Evolutionary conservation across 2,113 vertebrate genomes (phyloP), one percentile per base, ranked within the genome.

Genomic region (Glareola pratincola): DNA sequence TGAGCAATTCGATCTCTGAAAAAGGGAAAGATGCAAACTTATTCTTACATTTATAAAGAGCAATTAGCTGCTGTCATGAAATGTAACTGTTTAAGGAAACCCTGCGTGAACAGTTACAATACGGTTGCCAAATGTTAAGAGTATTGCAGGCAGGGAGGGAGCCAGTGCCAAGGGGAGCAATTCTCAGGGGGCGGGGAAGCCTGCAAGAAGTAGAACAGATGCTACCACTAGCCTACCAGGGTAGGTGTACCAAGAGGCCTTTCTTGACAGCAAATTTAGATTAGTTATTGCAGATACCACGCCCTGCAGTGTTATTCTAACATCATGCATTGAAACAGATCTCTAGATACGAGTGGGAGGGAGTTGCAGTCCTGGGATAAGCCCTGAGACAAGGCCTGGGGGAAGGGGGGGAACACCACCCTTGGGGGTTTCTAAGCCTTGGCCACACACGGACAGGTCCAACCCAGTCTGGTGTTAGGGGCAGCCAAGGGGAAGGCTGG

Each of bases 1-100:
- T 98, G 68, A 99, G 96, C 94, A 98, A 96, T 89, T 98, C 98
- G 15, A 98, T 37, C 73, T 99, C 99, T 99, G 97, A n/a, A 87
- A 94, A 56, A 78, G 5, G 36, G 14, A 59, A 75, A 56, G 34
- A 64, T 14, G 12, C 4, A 39, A 12, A n/a, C 22, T 50, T 32
- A 47, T 37, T 20, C 69, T 21, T 41, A 27, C 3, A 1, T 64
- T 64, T 36, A 32, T 13, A n/a, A 80, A 81, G 22, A 45, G 22
- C 26, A 68, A 69, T 16, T 51, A 0, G 0, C 23, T 71, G 56
- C 19, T 63, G 50, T 21, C 54, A 50, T 30, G 29, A 21, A 30
- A 34, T 5, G 0, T 2, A 43, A 14, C 41, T 12, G 8, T 37
- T 79, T 18, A 75, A 63, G 34, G 23, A 45, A 92, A 39, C 4